These are phyloP conservation scores for Phenacoccus solenopsis DNA, from an alignment of 1,140 invertebrate genomes.

Conservation along the genomic window DNA sequence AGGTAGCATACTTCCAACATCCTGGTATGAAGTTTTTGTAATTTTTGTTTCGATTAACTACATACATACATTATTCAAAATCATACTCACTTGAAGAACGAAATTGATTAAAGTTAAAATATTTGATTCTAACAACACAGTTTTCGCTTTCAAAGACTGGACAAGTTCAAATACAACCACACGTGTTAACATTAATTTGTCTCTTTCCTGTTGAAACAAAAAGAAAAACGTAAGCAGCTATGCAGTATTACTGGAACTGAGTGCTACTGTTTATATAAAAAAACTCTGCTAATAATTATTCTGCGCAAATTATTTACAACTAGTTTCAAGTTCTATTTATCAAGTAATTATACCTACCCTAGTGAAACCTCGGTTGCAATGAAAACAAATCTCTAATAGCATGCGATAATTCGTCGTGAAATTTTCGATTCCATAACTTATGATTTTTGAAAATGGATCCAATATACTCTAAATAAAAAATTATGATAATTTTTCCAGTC, in stretches of 20 bases:
- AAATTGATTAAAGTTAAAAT: slow-evolving; percentile 82
- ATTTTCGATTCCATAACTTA: slow-evolving; percentile 82
- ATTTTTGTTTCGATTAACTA: slow-evolving; percentile 23
- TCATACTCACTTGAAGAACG: slow-evolving; percentile 52
- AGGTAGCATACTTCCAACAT: slow-evolving; percentile 63
- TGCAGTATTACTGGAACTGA: too few relatives aligned
- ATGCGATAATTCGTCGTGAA: slow-evolving; percentile 69
- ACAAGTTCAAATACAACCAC: slow-evolving; percentile 87
- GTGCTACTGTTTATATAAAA: too few relatives aligned
- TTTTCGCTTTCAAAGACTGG: slow-evolving; percentile 91
- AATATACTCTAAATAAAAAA: slow-evolving; percentile 49
- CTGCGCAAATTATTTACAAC: too few relatives aligned
- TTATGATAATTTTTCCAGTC: neutral
- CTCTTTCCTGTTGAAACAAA: slow-evolving; percentile 62
- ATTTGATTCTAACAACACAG: slow-evolving; percentile 84
- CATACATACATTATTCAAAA: neutral
- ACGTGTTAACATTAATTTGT: slow-evolving; percentile 80
- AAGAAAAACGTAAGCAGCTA: too few relatives aligned
- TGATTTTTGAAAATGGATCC: slow-evolving; percentile 91
- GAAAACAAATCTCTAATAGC: slow-evolving; percentile 75
- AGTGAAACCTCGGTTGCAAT: slow-evolving; percentile 75
- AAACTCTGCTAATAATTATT: too few relatives aligned
- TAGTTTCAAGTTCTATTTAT: slow-evolving; percentile 10
- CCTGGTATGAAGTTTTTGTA: slow-evolving; percentile 37
- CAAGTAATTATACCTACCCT: slow-evolving; percentile 43